A percentile compares a stretch with the other conserved stretches of the same genome.
Conservation (phyloP, 2,888 invertebrate species). For the Aspidiotus rigidus region DNA sequence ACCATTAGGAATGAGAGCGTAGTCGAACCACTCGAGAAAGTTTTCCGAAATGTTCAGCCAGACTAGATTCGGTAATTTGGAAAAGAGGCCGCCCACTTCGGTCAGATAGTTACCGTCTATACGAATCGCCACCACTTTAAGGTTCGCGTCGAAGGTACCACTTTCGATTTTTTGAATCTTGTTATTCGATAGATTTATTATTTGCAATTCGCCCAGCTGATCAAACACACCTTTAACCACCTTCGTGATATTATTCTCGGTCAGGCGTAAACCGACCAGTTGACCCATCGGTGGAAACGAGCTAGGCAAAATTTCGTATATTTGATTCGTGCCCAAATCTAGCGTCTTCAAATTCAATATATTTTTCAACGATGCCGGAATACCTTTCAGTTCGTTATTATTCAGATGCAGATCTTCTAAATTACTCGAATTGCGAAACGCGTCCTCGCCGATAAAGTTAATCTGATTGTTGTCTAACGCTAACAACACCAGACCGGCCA, state of each 20-base stretch:
- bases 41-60: slow-evolving; percentile 83
- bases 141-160: slow-evolving; percentile 66
- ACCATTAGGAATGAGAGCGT: slow-evolving; percentile 72
- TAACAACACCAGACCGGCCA: slow-evolving; percentile 60
- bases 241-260: slow-evolving; percentile 73
- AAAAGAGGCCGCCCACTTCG: slow-evolving; percentile 68
- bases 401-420: slow-evolving; percentile 74
- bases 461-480: slow-evolving; percentile 73
- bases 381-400: slow-evolving; percentile 65
- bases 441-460: slow-evolving; percentile 61
- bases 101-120: slow-evolving; percentile 72
- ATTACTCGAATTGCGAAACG: slow-evolving; percentile 67
- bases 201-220: slow-evolving; percentile 66
- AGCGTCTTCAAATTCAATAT: slow-evolving; percentile 68
- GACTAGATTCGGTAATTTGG: slow-evolving; percentile 67
- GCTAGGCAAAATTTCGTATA: slow-evolving; percentile 64
- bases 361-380: slow-evolving; percentile 60
- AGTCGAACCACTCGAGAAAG: slow-evolving; percentile 72
- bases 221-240: slow-evolving; percentile 70
- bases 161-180: slow-evolving; percentile 68
- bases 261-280: slow-evolving; percentile 69
- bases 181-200: slow-evolving; percentile 73
- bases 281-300: slow-evolving; percentile 72
- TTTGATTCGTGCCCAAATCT: slow-evolving; percentile 76
- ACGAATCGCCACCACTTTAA: slow-evolving; percentile 68